These are phyloP conservation scores for Tipula confusa DNA, from an alignment of 2,888 invertebrate genomes.

Conservation along the genomic window DNA sequence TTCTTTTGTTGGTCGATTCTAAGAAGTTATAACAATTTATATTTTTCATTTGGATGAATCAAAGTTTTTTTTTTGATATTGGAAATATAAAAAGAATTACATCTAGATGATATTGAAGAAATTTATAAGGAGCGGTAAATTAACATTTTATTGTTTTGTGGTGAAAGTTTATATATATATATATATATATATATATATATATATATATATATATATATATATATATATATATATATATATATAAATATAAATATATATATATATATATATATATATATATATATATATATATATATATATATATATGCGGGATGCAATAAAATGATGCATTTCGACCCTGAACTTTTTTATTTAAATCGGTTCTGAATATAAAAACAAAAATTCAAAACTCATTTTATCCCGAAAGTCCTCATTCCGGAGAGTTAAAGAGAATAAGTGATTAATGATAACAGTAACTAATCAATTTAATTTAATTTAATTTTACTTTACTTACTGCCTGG, in stretches of 20 bases:
- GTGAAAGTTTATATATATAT: not conserved
- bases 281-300: no score
- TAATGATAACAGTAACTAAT: no score
- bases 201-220: not conserved
- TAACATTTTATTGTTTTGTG: not conserved
- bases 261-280: not conserved
- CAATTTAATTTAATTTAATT: no score
- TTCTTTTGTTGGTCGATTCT: constrained; percentile 3
- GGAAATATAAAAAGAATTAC: not conserved
- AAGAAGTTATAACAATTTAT: not conserved
- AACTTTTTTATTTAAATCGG: no score
- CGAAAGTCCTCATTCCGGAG: no score
- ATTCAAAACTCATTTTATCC: no score
- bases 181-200: not conserved
- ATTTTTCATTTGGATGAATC: not conserved
- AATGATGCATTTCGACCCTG: no score
- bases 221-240: not conserved
- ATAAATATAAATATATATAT: not conserved
- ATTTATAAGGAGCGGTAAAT: not conserved
- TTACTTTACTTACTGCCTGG: no score
- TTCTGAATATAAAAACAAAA: no score
- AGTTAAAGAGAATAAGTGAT: no score
- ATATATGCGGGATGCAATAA: no score
- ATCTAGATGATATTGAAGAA: not conserved
- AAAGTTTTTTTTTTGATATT: no score